Percentiles rank a stretch among this genome's conserved stretches.
These are phyloP conservation scores for Pangasianodon gigas DNA, from an alignment of 2,113 vertebrate genomes.

Conservation along the genomic window DNA sequence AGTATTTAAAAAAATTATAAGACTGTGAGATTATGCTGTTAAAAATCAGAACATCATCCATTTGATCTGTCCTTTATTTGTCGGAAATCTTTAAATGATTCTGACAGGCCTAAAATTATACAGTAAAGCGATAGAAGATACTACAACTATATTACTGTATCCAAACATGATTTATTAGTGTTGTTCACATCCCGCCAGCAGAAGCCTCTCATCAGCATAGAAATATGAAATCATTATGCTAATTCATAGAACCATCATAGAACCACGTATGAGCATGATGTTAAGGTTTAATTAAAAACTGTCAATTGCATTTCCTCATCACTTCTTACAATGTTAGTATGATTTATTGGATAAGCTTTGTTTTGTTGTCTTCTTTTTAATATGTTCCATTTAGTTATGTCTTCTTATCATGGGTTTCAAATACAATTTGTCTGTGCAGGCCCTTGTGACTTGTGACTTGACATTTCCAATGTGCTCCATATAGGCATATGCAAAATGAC, in stretches of 20 bases:
- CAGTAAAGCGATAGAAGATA: slow-evolving; percentile 28
- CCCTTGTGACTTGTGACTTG: not conserved
- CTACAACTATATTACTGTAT: slow-evolving; percentile 36
- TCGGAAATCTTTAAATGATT: not conserved
- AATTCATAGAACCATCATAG: slow-evolving; percentile 68
- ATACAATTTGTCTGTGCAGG: slow-evolving; percentile 31
- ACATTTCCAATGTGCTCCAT: slow-evolving; percentile 31
- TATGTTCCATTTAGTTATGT: slow-evolving; percentile 37
- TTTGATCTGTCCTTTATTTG: not conserved
- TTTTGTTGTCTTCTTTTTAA: slow-evolving; percentile 46
- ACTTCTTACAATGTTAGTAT: slow-evolving; percentile 63
- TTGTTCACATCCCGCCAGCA: slow-evolving; percentile 33
- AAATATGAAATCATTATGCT: slow-evolving; percentile 67
- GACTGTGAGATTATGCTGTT: not conserved
- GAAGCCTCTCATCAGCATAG: slow-evolving; percentile 38
- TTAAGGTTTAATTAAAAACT: slow-evolving; percentile 78
- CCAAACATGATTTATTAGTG: slow-evolving; percentile 51
- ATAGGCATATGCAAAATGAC: not conserved
- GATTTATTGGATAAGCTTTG: slow-evolving; percentile 68
- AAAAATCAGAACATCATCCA: not conserved
- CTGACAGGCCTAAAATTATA: slow-evolving; percentile 8
- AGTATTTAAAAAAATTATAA: not conserved
- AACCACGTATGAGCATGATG: slow-evolving; percentile 69
- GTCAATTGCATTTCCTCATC: slow-evolving; percentile 63
- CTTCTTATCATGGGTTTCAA: not conserved